phyloP scores from a whole-genome alignment of 1,140 invertebrate genomes.

The Danaus melanippus region DNA sequence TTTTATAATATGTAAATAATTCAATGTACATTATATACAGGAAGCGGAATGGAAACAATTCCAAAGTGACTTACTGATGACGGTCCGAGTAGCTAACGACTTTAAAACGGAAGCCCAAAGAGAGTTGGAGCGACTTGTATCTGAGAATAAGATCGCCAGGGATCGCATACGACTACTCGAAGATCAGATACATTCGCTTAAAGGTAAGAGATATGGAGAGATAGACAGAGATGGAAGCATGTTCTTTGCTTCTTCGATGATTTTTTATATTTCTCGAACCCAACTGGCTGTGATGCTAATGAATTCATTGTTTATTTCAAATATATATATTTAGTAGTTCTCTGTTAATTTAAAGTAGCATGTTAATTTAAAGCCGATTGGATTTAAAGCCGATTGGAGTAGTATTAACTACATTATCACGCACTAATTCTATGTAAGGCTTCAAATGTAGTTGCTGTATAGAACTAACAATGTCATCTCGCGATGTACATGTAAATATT shows the following conservation, averaged over 20 bases:
- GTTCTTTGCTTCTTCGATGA: neutral
- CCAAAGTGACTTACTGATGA: slow-evolving; percentile 92
- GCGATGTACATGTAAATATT: slow-evolving; percentile 31
- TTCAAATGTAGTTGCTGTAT: slow-evolving; percentile 35
- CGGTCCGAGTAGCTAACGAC: slow-evolving; percentile 94
- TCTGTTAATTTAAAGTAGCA: slow-evolving; percentile 15
- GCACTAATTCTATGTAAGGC: slow-evolving; percentile 63
- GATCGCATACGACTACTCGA: slow-evolving; percentile 84
- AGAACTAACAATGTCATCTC: slow-evolving; percentile 41
- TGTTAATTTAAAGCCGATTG: slow-evolving; percentile 12
- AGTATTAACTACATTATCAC: slow-evolving; percentile 33
- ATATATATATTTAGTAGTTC: too few relatives aligned
- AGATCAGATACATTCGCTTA: slow-evolving; percentile 84
- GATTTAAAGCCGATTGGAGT: slow-evolving; percentile 7
- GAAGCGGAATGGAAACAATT: slow-evolving; percentile 94
- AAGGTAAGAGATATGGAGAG: slow-evolving; percentile 72
- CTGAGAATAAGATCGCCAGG: slow-evolving; percentile 86
- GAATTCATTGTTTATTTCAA: too few relatives aligned
- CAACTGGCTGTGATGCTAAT: too few relatives aligned
- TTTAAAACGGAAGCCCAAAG: slow-evolving; percentile 91
- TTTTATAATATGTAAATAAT: too few relatives aligned
- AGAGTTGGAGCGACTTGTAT: slow-evolving; percentile 84
- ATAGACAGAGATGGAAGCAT: slow-evolving; percentile 4
- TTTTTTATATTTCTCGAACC: too few relatives aligned
- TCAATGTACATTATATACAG: slow-evolving; percentile 38